Conservation (phyloP, 2,888 invertebrate species). For the Scaptomyza flava region DNA sequence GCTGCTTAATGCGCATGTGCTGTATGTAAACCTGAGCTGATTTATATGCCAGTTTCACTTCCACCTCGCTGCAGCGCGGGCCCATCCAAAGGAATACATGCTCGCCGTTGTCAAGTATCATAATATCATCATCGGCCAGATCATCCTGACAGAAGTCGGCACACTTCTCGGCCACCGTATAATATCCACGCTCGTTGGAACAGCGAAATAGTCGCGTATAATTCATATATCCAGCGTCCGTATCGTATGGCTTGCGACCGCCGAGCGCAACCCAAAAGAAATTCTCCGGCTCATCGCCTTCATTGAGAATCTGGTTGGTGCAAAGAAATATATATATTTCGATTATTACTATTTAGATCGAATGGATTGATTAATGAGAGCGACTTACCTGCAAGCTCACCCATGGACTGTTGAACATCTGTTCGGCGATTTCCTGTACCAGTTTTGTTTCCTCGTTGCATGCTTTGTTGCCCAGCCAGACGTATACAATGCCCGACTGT, state of each 20-base stretch:
- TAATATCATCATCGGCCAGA: slow-evolving; percentile 99
- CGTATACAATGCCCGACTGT: slow-evolving; percentile 95
- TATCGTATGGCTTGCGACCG: slow-evolving; percentile 95
- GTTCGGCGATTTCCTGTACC: slow-evolving; percentile 95
- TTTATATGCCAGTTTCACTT: slow-evolving; percentile 99
- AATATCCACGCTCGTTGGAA: slow-evolving; percentile 99
- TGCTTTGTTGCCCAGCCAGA: slow-evolving; percentile 95
- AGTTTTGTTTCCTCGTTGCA: slow-evolving; percentile 94
- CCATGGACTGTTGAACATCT: slow-evolving; percentile 94
- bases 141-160: slow-evolving; percentile 91
- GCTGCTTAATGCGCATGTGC: slow-evolving; percentile 97
- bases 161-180: slow-evolving; percentile 99
- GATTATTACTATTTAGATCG: neutral
- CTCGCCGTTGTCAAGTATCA: slow-evolving; percentile 99
- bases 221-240: slow-evolving; percentile 95
- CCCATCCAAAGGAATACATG: slow-evolving; percentile 99
- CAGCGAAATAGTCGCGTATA: slow-evolving; percentile 97
- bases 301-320: slow-evolving; percentile 89
- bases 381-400: slow-evolving; percentile 89
- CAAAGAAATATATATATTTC: neutral
- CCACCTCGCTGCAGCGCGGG: slow-evolving; percentile 98
- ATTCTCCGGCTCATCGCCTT: slow-evolving; percentile 98
- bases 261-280: slow-evolving; percentile 99
- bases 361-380: neutral
- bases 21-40: slow-evolving; percentile 99